phyloP scores from a whole-genome alignment of 2,888 invertebrate genomes.

The Habrosyne pyritoides region DNA sequence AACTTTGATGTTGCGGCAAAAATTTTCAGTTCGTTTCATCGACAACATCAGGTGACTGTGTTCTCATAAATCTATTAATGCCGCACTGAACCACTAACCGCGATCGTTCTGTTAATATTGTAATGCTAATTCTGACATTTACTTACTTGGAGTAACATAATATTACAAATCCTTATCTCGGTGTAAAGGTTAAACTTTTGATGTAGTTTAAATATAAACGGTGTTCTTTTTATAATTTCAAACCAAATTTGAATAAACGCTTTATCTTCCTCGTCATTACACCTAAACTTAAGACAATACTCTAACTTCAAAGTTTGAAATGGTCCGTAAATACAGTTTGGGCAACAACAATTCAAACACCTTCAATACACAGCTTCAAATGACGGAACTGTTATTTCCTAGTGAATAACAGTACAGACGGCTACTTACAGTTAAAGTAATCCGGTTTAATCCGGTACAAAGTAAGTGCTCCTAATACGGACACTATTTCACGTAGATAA shows the following conservation, averaged over 20 bases:
- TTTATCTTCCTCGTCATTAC: neutral
- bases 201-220: no score
- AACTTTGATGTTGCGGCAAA: slow-evolving; percentile 5
- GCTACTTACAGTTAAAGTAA: slow-evolving; percentile 71
- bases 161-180: no score
- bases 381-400: slow-evolving; percentile 45
- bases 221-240: no score
- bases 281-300: neutral
- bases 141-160: neutral
- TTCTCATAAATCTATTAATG: neutral
- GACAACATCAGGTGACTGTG: neutral
- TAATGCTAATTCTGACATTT: neutral
- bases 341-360: neutral
- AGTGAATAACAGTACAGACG: slow-evolving; percentile 50
- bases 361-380: slow-evolving; percentile 9
- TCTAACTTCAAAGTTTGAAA: neutral
- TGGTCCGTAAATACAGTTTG: neutral
- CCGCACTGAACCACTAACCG: neutral
- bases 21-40: slow-evolving; percentile 1
- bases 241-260: neutral
- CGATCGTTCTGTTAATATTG: neutral
- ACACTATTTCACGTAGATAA: slow-evolving; percentile 79
- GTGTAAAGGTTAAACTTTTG: no score
- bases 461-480: slow-evolving; percentile 75
- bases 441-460: slow-evolving; percentile 70